phyloP scores from a whole-genome alignment of 2,888 invertebrate genomes.

The Fragum fragum region DNA sequence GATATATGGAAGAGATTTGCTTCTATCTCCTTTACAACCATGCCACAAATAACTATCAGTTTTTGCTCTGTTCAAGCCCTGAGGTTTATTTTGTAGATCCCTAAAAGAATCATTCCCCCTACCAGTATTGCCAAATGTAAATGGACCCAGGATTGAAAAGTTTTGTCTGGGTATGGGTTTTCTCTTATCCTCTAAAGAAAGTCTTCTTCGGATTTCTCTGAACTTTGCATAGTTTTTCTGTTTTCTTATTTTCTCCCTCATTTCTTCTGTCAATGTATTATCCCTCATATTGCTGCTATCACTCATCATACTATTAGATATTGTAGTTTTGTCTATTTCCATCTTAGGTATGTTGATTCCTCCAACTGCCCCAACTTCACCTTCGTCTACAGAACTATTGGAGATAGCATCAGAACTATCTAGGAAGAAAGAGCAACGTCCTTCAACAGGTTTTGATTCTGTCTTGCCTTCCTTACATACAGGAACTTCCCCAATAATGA shows the following conservation, averaged over 20 bases:
- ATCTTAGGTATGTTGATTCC: neutral
- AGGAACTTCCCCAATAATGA: neutral
- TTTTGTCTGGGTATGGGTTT: neutral
- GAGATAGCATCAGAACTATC: neutral
- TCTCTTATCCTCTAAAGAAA: conserved; percentile 4
- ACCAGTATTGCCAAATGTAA: neutral
- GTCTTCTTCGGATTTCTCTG: neutral
- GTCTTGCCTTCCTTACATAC: neutral
- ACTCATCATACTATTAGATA: neutral
- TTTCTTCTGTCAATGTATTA: neutral
- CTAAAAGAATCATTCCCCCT: neutral
- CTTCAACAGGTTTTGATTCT: neutral
- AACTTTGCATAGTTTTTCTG: conserved; percentile 14
- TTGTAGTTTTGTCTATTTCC: neutral
- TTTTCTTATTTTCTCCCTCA: neutral
- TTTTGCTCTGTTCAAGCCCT: neutral
- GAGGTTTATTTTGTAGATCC: neutral
- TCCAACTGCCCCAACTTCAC: conserved; percentile 14
- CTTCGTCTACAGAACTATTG: neutral
- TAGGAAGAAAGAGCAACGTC: neutral
- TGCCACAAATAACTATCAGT: neutral
- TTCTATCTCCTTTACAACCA: neutral
- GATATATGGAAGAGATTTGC: neutral
- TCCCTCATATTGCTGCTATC: neutral
- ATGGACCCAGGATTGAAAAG: neutral